phyloP scores from a whole-genome alignment of 2,888 invertebrate species.

The Lithophane ornitopus region DNA sequence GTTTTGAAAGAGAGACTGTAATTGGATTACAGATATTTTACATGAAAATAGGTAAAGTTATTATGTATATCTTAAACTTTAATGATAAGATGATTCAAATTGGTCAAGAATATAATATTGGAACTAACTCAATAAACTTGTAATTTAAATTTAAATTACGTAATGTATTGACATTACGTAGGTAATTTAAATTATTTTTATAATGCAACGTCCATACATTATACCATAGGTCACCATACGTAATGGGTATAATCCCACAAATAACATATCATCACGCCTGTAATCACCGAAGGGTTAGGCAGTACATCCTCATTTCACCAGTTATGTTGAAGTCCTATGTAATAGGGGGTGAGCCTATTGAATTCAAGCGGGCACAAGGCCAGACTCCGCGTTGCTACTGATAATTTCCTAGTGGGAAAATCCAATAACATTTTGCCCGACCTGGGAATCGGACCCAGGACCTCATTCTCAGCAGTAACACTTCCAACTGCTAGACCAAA shows the following conservation, averaged over 20 bases:
- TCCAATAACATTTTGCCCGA: background rate
- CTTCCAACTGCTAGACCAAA: background rate
- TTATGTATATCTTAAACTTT: background rate
- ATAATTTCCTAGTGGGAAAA: background rate
- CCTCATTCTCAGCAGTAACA: background rate
- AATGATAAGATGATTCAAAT: background rate
- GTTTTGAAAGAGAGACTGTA: constrained; percentile 14
- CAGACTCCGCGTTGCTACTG: background rate
- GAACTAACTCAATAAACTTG: background rate
- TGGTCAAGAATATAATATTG: background rate
- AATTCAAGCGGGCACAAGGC: background rate
- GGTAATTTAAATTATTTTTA: background rate
- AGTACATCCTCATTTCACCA: background rate
- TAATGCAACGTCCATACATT: background rate
- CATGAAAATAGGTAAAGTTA: background rate
- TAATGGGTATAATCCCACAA: background rate
- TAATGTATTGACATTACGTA: no score
- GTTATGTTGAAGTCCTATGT: background rate
- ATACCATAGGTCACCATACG: background rate
- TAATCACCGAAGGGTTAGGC: background rate
- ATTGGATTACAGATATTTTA: constrained; percentile 7
- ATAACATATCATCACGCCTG: background rate
- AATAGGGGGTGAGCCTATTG: background rate
- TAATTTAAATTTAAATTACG: no score
- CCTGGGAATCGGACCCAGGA: background rate